Base-by-base conservation (phyloP, 2,113 vertebrate species). In the Speoplatyrhinus poulsoni region DNA sequence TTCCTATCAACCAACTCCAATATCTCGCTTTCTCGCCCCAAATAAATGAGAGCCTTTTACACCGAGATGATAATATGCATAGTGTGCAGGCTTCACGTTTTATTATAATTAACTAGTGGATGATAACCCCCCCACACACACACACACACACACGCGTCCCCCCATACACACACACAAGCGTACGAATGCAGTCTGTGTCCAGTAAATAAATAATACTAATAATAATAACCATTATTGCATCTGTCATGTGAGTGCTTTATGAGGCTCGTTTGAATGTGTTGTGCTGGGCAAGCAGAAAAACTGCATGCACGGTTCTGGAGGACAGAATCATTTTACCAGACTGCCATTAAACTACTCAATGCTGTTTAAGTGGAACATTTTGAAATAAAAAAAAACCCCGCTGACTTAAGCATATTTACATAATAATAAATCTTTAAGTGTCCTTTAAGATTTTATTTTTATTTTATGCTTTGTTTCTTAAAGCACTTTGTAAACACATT, bases 91-190 rank as follows among this genome's bases (percentile, higher is more conserved):
- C 79, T 79, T 73, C 80, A 80, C 70, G 73, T 79, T 85, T 75
- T 69, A 33, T 79, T 86, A 87, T 90, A 92, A 91, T 91, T 90
- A 90, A 91, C 90, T 86, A 83, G 83, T 76, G 79, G 67, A 80
- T 66, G 87, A 91, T 91, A 88, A 89, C 58, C 59, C 56, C 56
- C 6, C 12, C 6, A 3, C 17, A 10, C 19, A 11, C 56, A 15
- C 9, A 26, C 26, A 26, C 19, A 19, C 19, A 19, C 19, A 19
- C 26, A 2, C 2, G 2, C 26, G 26, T 3, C 26, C 26, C 26
- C 26, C 26, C 26, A 26, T 2, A 26, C 26, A 26, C 26, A 57
- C 72, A 62, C 62, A 48, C 59, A 60, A 67, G 12, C 60, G 12
- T 54, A 67, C 60, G 68, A 65, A 80, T 80, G 73, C 67, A 75